Evolutionary conservation across 2,113 vertebrate genomes (phyloP), one percentile per base, ranked within the genome.

Genomic region (Chaetodon auriga): DNA sequence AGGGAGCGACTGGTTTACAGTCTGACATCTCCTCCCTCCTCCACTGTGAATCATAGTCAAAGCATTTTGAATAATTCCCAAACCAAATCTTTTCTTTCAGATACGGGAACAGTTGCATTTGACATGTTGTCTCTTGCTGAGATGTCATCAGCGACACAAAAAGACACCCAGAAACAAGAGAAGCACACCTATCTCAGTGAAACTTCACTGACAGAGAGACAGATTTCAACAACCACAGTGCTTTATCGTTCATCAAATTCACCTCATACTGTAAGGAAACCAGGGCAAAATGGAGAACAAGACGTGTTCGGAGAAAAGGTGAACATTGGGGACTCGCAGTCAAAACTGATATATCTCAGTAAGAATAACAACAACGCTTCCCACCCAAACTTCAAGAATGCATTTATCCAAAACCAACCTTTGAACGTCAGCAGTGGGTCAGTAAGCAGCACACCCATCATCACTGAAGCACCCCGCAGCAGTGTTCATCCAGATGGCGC

Each of bases 221-320:
- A 3, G 0, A 43, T 75, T 54, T 73, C 71, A 71, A 49, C 69
- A 77, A 71, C 70, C n/a, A 35, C 68, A 53, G 18, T 16, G 6
- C 46, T 83, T 73, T 51, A 83, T 80, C 38, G 1, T 19, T 78
- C 70, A 35, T 69, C 77, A 78, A 81, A 79, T 23, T 43, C 36
- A 12, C 55, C 72, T 77, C 36, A 68, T 25, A 78, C 81, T 48
- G 7, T 43, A 9, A 65, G 30, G 25, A 73, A 81, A 68, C 46
- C 49, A 38, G 23, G 48, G 19, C 53, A 75, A 58, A 63, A 43
- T 23, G 45, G 4, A 25, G n/a, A 88, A 53, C 58, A 80, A 73
- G 53, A 70, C 3, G 16, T 14, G 15, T 71, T 66, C 49, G 30
- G 5, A 35, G 65, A 66, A 63, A 70, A 41, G 4, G 14, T 75